These are phyloP conservation scores for Lycaena phlaeas DNA, from an alignment of 2,888 invertebrate species.

Conservation along the genomic window DNA sequence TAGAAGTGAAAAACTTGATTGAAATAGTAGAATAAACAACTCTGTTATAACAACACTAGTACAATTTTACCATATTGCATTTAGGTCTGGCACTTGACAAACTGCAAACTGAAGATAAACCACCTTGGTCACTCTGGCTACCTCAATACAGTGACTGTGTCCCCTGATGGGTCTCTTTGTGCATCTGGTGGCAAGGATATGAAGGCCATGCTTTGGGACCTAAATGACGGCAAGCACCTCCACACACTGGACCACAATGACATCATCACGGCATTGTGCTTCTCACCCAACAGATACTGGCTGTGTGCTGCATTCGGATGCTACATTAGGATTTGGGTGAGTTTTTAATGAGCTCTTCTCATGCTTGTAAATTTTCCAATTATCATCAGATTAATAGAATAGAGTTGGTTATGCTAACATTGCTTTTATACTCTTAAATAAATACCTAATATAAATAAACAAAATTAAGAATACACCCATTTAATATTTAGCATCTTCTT, in stretches of 20 bases:
- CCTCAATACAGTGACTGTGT: slow-evolving; percentile 98
- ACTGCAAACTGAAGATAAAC: slow-evolving; percentile 98
- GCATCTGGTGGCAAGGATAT: slow-evolving; percentile 99
- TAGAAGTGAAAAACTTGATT: too few species aligned
- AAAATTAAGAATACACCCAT: too few species aligned
- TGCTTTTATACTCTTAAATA: too few species aligned
- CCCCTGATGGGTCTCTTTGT: slow-evolving; percentile 98
- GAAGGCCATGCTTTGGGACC: slow-evolving; percentile 99
- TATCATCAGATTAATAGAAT: too few species aligned
- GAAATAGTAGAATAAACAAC: too few species aligned
- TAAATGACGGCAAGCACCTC: slow-evolving; percentile 99
- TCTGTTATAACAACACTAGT: too few species aligned
- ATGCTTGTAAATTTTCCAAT: neutral
- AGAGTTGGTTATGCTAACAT: too few species aligned
- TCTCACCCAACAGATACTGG: slow-evolving; percentile 99
- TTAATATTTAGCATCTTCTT: too few species aligned
- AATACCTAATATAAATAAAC: too few species aligned
- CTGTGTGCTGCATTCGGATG: slow-evolving; percentile 99
- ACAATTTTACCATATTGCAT: too few species aligned
- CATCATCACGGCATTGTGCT: slow-evolving; percentile 97
- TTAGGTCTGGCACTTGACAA: slow-evolving; percentile 97
- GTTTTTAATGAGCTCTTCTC: slow-evolving; percentile 19
- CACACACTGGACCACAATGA: slow-evolving; percentile 99
- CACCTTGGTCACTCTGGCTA: slow-evolving; percentile 98
- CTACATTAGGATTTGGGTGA: slow-evolving; percentile 97